Evolutionary conservation across 1,140 invertebrate genomes (phyloP).

Genomic region (Paralvinella palmiformis): DNA sequence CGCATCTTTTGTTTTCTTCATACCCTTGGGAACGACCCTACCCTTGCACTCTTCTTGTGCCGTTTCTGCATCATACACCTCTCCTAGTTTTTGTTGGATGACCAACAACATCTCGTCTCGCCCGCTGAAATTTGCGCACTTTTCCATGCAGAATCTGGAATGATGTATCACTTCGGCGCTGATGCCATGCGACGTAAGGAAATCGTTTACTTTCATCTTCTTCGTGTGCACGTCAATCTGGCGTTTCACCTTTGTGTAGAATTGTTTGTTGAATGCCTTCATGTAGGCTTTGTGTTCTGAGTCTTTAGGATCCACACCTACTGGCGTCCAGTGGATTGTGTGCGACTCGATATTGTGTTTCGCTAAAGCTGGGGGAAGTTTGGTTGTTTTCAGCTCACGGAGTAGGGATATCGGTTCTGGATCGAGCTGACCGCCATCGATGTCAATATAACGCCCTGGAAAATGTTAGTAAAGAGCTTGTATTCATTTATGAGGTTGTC

Average conservation of each 20-base stretch:
- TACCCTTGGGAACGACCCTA: no score
- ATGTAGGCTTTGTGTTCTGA: background rate
- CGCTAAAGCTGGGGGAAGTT: background rate
- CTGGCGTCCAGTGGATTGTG: background rate
- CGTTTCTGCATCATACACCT: background rate
- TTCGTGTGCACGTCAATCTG: background rate
- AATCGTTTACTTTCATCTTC: background rate
- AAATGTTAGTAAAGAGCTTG: no score
- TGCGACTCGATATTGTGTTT: background rate
- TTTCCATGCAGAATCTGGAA: background rate
- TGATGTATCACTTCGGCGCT: background rate
- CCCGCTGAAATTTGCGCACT: background rate
- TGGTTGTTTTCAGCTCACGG: background rate
- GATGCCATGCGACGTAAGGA: background rate
- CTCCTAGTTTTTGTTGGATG: background rate
- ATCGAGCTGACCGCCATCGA: slow-evolving; percentile 1
- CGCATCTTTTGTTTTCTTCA: no score
- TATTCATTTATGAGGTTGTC: no score
- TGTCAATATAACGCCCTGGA: background rate
- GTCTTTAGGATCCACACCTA: background rate
- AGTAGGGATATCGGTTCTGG: background rate
- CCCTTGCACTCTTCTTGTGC: background rate
- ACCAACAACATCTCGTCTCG: background rate
- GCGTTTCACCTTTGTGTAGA: background rate
- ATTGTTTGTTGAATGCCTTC: background rate